Evolutionary conservation across 2,888 invertebrate genomes (phyloP), one percentile per base, ranked within the genome.

Genomic region (Argyresthia goedartella): DNA sequence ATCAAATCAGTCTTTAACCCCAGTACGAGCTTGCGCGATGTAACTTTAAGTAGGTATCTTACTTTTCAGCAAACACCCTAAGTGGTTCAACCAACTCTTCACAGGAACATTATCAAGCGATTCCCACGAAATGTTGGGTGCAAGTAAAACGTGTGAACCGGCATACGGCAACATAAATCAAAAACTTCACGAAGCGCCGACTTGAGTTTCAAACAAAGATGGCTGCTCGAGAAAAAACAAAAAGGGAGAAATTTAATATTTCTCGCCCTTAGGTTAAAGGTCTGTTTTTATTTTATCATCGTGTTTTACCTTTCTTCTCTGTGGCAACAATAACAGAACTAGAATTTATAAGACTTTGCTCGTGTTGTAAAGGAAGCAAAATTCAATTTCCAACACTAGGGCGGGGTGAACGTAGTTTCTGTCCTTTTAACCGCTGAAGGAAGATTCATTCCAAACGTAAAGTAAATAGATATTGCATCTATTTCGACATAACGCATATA

Each of bases 181-280:
- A 64, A 71, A 76, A 76, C 65, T 76, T 75, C 51, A 63, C 60
- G 67, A 71, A 63, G 64, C 65, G 61, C 61, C 61, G 64, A 65
- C 60, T 72, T 63, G 58, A 66, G 64, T 68, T 67, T 51, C 56
- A 62, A 67, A 70, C 65, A 66, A 67, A 64, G 59, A 61, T 67
- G 64, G 64, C 65, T 70, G 66, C 63, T 67, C 64, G 60, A 58
- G 60, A 55, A 54, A 48, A 56, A 59, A 62, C 60, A 60, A 63
- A 61, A 63, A 60, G 56, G 65, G 61, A 61, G 54, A 64, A 64
- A 65, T 65, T 63, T 64, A 59, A 66, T 66, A 61, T 58, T 63
- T 64, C 60, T 51, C 55, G 45, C 59, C 58, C 58, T 50, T 13
- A 52, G 51, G 13, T 50, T n/a, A 36, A 36, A 36, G 36, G 36